A percentile compares a stretch with the other conserved stretches of the same genome.
Evolutionary conservation across 2,888 invertebrate species (phyloP).

Genomic region (Netelia inedita): DNA sequence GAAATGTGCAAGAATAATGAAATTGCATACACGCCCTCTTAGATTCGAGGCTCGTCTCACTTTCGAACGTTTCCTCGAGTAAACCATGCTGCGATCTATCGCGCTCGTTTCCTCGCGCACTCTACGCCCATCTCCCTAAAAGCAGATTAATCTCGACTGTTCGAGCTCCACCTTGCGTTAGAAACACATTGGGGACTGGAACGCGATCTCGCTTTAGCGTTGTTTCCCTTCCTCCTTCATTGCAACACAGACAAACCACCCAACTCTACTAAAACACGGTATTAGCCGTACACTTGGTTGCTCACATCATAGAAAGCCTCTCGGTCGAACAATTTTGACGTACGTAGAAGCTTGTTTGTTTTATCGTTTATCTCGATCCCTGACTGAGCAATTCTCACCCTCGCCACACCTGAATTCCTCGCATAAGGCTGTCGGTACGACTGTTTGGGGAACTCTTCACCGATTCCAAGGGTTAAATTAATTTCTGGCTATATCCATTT

Average conservation of each 20-base stretch:
- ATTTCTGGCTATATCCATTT: not conserved
- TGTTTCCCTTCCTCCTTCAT: not conserved
- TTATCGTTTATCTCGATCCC: conserved; percentile 30
- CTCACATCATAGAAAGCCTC: conserved; percentile 4
- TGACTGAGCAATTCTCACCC: conserved; percentile 6
- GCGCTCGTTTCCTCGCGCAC: not conserved
- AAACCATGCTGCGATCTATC: not conserved
- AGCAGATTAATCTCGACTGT: conserved; percentile 62
- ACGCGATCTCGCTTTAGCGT: not conserved
- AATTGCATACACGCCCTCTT: too few relatives aligned
- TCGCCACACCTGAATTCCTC: not conserved
- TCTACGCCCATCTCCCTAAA: conserved; percentile 50
- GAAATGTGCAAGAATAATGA: too few relatives aligned
- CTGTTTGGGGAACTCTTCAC: not conserved
- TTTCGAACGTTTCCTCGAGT: too few relatives aligned
- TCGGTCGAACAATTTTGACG: conserved; percentile 11
- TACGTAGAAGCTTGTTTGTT: conserved; percentile 31
- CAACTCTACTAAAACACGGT: conserved; percentile 12
- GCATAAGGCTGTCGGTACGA: not conserved
- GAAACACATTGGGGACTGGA: conserved; percentile 1
- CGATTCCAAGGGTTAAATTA: not conserved
- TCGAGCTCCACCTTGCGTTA: conserved; percentile 38
- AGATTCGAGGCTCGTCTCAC: too few relatives aligned
- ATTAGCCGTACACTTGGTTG: conserved; percentile 29
- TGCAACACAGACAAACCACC: not conserved